phyloP scores from a whole-genome alignment of 53 echinoderm and acorn worm genomes.

The Echinometra lucunter region DNA sequence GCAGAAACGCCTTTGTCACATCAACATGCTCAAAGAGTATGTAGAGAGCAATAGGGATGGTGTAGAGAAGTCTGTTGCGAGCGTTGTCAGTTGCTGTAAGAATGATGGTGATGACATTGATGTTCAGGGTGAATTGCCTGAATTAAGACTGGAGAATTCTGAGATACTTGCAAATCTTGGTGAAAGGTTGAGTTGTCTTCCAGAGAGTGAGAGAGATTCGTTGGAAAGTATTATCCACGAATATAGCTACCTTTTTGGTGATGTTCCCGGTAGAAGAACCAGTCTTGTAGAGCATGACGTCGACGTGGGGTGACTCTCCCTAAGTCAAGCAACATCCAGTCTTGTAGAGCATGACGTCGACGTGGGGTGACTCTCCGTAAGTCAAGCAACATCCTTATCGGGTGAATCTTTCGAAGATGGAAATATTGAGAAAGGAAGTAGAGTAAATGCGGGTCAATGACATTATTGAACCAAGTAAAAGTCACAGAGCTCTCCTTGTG shows the following conservation, averaged over 20 bases:
- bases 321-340: too few species aligned
- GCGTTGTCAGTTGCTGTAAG: neutral
- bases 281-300: conserved; percentile 57
- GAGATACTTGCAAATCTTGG: neutral
- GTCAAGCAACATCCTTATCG: conserved; percentile 80
- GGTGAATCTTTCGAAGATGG: neutral
- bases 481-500: conserved; percentile 72
- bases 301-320: conserved; percentile 50
- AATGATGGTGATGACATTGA: neutral
- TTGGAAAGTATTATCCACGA: too few species aligned
- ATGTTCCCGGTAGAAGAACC: too few species aligned
- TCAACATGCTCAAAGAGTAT: conserved; percentile 70
- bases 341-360: conserved; percentile 65
- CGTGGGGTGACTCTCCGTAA: conserved; percentile 50
- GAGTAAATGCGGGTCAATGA: conserved; percentile 52
- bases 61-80: neutral
- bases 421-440: conserved; percentile 72
- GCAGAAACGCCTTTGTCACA: conserved; percentile 70
- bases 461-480: conserved; percentile 72
- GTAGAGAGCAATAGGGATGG: neutral
- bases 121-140: too few species aligned
- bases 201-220: neutral
- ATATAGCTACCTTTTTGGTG: too few species aligned
- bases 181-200: neutral
- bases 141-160: neutral